phyloP scores from a whole-genome alignment of 2,113 vertebrate species.

The Lophotis ruficrista region DNA sequence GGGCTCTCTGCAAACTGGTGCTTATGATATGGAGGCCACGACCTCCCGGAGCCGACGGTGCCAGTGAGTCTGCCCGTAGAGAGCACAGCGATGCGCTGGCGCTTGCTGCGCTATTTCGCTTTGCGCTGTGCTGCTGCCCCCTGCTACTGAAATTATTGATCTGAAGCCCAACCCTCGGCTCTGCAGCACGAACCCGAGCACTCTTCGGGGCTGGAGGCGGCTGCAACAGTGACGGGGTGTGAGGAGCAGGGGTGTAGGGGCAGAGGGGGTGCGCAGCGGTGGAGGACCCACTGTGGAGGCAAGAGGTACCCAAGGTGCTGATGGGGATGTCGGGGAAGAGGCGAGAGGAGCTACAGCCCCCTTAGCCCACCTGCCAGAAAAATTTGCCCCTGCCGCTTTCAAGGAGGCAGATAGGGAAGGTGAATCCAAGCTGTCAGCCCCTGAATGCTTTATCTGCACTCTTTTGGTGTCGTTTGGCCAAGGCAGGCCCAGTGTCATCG shows the following conservation, averaged over 20 bases:
- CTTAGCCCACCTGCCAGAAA: neutral
- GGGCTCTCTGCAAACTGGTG: neutral
- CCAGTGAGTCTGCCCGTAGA: neutral
- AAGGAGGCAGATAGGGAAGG: neutral
- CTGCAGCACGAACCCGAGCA: rapidly evolving
- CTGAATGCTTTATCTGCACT: neutral
- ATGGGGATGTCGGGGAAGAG: neutral
- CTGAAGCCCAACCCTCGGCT: neutral
- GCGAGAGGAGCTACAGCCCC: neutral
- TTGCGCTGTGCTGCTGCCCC: neutral
- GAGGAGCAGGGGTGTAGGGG: neutral
- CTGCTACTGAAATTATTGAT: rapidly evolving
- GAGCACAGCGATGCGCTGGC: neutral
- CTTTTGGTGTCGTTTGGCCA: neutral
- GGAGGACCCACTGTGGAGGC: neutral
- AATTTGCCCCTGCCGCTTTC: neutral
- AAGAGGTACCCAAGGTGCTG: neutral
- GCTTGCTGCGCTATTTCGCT: neutral
- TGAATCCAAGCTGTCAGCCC: neutral
- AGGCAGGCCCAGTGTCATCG: rapidly evolving
- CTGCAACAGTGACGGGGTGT: neutral
- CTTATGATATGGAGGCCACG: neutral
- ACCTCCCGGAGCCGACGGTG: neutral
- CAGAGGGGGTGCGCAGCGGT: neutral
- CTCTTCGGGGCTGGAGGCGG: neutral